A percentile compares a stretch with the other conserved stretches of the same genome.
phyloP scores from a whole-genome alignment of 2,888 invertebrate genomes.

The Polyommatus icarus region DNA sequence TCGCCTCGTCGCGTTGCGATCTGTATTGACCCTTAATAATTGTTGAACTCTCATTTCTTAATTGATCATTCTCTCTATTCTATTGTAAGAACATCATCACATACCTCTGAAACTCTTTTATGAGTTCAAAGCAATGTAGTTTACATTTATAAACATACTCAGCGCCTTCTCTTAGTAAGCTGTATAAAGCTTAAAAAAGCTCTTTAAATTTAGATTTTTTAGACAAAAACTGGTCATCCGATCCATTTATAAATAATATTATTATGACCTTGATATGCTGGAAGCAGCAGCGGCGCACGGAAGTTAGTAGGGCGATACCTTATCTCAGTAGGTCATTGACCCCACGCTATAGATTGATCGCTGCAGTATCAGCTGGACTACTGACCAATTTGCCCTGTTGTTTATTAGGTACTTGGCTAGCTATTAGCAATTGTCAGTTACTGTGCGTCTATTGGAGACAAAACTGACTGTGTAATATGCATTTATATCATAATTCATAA shows the following conservation, averaged over 20 bases:
- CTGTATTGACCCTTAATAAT: too few species aligned
- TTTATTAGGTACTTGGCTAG: not conserved
- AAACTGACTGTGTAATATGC: not conserved
- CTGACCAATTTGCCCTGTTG: slow-evolving; percentile 27
- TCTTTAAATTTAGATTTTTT: too few species aligned
- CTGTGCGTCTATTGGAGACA: not conserved
- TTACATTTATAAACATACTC: too few species aligned
- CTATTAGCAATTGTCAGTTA: not conserved
- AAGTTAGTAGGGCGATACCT: slow-evolving; percentile 77
- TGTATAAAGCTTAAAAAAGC: too few species aligned
- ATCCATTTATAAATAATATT: not conserved
- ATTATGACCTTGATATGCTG: slow-evolving; percentile 34
- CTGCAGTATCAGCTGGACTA: slow-evolving; percentile 5
- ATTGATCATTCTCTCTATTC: too few species aligned
- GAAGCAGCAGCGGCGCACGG: slow-evolving; percentile 48
- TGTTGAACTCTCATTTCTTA: too few species aligned
- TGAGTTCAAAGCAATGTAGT: too few species aligned
- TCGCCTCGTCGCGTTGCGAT: too few species aligned
- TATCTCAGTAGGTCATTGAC: slow-evolving; percentile 78
- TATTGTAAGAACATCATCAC: too few species aligned
- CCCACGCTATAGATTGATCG: slow-evolving; percentile 43
- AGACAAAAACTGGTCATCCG: not conserved
- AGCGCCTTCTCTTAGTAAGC: too few species aligned
- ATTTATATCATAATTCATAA: too few species aligned
- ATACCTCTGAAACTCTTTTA: too few species aligned